A percentile compares a stretch with the other conserved stretches of the same genome.
Evolutionary conservation across 2,113 vertebrate species (phyloP).

Genomic region (Sebastes fasciatus): DNA sequence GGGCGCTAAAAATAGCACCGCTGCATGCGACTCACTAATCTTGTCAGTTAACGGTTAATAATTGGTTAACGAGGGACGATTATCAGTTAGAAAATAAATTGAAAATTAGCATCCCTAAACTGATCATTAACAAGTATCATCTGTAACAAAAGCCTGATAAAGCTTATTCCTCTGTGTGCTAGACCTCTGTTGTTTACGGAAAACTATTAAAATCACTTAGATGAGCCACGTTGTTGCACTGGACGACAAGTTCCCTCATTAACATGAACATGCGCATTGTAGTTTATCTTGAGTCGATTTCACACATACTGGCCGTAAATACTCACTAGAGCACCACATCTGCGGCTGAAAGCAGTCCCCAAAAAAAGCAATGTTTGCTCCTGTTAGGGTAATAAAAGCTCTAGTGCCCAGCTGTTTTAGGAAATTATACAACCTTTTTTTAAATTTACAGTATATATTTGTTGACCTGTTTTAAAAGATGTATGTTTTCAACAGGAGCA

Average conservation of each 20-base stretch:
- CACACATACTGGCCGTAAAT: not conserved
- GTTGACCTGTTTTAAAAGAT: not conserved
- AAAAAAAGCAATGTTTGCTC: not conserved
- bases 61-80: no score
- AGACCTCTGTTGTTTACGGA: not conserved
- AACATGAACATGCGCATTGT: not conserved
- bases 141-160: not conserved
- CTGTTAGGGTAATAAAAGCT: not conserved
- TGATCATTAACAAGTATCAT: not conserved
- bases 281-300: not conserved
- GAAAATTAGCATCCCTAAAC: no score
- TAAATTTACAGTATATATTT: no score
- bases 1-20: no score
- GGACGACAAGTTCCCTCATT: not conserved
- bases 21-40: no score
- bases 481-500: not conserved
- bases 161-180: not conserved
- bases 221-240: not conserved
- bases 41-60: no score
- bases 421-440: not conserved
- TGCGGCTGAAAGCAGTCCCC: not conserved
- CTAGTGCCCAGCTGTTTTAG: not conserved
- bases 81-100: no score
- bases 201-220: not conserved
- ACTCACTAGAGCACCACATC: not conserved